Percentiles rank a stretch among this genome's conserved stretches.
These are phyloP conservation scores for Heliconius hermathena DNA, from an alignment of 1,140 invertebrate genomes.

Conservation along the genomic window DNA sequence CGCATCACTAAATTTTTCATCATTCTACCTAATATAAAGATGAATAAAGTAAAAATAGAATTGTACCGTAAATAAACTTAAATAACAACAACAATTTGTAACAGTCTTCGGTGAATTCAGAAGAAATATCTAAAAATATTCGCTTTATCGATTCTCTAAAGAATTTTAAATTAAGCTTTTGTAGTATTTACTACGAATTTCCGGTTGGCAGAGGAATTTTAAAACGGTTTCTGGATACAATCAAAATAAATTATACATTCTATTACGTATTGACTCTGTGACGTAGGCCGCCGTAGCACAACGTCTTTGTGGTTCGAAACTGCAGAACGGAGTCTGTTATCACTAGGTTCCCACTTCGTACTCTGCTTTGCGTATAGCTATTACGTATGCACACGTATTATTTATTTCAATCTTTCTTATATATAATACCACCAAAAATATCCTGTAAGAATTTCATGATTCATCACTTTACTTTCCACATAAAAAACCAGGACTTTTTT, in stretches of 20 bases:
- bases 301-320: no score
- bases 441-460: no score
- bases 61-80: background rate
- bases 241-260: background rate
- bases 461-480: no score
- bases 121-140: background rate
- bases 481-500: no score
- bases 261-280: background rate
- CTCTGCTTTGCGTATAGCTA: no score
- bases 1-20: no score
- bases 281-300: no score
- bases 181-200: conserved; percentile 3
- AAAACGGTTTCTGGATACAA: background rate
- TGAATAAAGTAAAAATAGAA: background rate
- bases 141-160: background rate
- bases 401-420: no score
- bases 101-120: background rate
- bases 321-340: no score
- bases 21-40: background rate
- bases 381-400: no score
- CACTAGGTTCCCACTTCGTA: no score
- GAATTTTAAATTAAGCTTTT: background rate
- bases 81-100: background rate
- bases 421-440: no score
- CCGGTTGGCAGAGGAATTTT: background rate